A percentile compares a stretch with the other conserved stretches of the same genome.
phyloP scores from a whole-genome alignment of 2,888 invertebrate species.

The Drosophila tanythrix region DNA sequence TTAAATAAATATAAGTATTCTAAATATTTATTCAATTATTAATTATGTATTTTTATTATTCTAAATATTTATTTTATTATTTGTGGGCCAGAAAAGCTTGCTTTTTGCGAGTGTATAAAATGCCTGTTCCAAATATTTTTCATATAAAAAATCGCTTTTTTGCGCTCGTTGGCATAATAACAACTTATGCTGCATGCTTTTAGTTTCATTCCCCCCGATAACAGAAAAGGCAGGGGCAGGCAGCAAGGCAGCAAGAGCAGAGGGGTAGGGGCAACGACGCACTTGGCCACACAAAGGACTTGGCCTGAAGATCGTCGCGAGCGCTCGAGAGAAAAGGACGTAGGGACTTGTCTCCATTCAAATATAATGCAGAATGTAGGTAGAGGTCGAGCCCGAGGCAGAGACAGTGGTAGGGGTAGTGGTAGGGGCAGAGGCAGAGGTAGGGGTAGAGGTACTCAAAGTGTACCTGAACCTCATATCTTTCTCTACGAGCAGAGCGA shows the following conservation, averaged over 20 bases:
- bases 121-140: slow-evolving; percentile 72
- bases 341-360: slow-evolving; percentile 81
- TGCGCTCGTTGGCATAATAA: slow-evolving; percentile 63
- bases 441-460: slow-evolving; percentile 68
- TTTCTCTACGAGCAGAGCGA: slow-evolving; percentile 23
- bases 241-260: slow-evolving; percentile 19
- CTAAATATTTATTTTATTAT: not conserved
- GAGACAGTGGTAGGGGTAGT: slow-evolving; percentile 51
- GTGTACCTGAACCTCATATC: slow-evolving; percentile 70
- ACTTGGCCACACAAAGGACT: slow-evolving; percentile 75
- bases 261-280: slow-evolving; percentile 56
- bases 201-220: slow-evolving; percentile 72
- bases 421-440: slow-evolving; percentile 42
- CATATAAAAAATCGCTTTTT: slow-evolving; percentile 70
- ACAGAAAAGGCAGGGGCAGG: slow-evolving; percentile 27
- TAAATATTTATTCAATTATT: not conserved
- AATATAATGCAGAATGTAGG: slow-evolving; percentile 58
- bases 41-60: not conserved
- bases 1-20: not conserved
- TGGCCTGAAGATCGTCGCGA: slow-evolving; percentile 64
- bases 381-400: slow-evolving; percentile 33
- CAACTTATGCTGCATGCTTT: slow-evolving; percentile 76
- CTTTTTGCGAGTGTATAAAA: not conserved
- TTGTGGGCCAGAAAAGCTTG: not conserved
- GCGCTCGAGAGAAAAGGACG: slow-evolving; percentile 44